Evolutionary conservation across 2,113 vertebrate genomes (phyloP), one percentile per base, ranked within the genome.

Genomic region (Bubo bubo): DNA sequence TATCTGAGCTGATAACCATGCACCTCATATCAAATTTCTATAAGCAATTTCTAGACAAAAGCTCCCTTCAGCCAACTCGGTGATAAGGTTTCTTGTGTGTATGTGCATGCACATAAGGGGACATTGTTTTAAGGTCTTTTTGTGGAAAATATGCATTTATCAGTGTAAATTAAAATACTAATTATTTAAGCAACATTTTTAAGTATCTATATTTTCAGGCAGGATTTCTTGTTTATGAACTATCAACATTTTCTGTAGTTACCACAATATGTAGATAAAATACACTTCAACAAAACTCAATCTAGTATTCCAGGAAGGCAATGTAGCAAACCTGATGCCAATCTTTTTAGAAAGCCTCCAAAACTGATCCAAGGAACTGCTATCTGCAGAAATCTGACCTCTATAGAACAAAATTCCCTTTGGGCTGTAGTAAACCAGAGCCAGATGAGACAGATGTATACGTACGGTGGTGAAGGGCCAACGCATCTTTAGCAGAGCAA

Each of bases 31-130:
- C 66, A 20, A 43, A 90, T 95, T 73, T 82, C 96, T 58, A 27
- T 27, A 86, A 37, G 82, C 27, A 50, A 12, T 76, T 62, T 80
- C 55, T 20, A 50, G 88, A 94, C 90, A 94, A 95, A 90, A 88
- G 72, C 41, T 52, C n/a, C 75, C 22, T 97, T 96, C 90, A 94
- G 73, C 70, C 87, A 87, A 30, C 10, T 75, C 0, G 0, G 50
- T 12, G 75, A 32, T 83, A 32, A 66, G 12, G 74, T 96, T 96
- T 94, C 97, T 70, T 60, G 9, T 21, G 47, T 37, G 12, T 23
- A 47, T 22, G 37, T 79, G 55, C 67, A 23, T 1, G 32, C 21
- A 74, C 67, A 88, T 28, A 97, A 88, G 34, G 75, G 62, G 59
- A 85, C 10, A 24, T 76, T 95, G 86, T 94, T 66, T 93, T 79